Evolutionary conservation across 2,888 invertebrate species (phyloP).

Genomic region (Volucella inanis): DNA sequence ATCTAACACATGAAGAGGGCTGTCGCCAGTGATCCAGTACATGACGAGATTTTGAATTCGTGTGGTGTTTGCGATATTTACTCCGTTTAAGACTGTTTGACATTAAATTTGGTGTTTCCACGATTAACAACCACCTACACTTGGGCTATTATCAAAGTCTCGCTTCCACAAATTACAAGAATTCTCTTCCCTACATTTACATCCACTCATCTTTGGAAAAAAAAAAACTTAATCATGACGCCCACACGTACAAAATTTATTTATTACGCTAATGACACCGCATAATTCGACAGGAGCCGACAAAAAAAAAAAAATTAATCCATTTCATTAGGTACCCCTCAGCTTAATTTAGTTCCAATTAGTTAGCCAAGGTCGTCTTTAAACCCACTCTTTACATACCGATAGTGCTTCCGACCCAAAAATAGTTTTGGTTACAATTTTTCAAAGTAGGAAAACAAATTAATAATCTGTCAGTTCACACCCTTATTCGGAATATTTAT

Average conservation of each 20-base stretch:
- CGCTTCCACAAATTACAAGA: too few species aligned
- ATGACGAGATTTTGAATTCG: too few species aligned
- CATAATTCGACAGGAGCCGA: not conserved
- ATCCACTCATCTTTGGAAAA: too few species aligned
- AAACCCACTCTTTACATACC: not conserved
- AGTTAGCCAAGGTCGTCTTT: not conserved
- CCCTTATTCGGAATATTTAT: constrained; percentile 16
- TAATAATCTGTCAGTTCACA: constrained; percentile 1
- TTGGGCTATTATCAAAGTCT: too few species aligned
- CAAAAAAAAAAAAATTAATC: not conserved
- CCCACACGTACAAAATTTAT: constrained; percentile 22
- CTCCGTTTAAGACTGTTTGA: too few species aligned
- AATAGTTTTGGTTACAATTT: not conserved
- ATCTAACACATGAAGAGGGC: too few species aligned
- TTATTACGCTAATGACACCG: constrained; percentile 22
- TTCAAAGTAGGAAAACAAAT: not conserved
- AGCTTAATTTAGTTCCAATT: constrained; percentile 7
- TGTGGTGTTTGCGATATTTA: too few species aligned
- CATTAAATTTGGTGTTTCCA: too few species aligned
- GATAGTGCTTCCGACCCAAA: not conserved
- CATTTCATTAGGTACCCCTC: not conserved
- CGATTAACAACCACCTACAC: too few species aligned
- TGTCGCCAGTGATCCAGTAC: too few species aligned
- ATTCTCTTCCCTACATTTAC: too few species aligned
- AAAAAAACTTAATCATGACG: not conserved